phyloP scores from a whole-genome alignment of 2,888 invertebrate species.

The Perithous albicinctus region DNA sequence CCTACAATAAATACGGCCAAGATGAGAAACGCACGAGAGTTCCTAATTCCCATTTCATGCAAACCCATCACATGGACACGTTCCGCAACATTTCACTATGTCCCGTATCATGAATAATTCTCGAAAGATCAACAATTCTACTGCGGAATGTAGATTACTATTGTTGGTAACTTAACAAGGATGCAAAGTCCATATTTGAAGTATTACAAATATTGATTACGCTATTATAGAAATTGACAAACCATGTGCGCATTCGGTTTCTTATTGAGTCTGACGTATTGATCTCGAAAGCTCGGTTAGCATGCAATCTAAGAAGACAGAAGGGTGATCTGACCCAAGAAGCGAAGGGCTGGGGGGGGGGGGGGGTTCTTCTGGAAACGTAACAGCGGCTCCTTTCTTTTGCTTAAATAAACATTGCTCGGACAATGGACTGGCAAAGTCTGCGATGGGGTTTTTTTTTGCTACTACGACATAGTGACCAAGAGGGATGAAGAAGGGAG shows the following conservation, averaged over 20 bases:
- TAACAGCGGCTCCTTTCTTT: slow-evolving; percentile 77
- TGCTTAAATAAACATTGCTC: slow-evolving; percentile 83
- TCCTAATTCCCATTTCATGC: too few relatives aligned
- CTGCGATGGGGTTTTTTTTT: slow-evolving; percentile 32
- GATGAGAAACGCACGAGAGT: too few relatives aligned
- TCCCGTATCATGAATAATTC: too few relatives aligned
- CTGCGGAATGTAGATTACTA: neutral
- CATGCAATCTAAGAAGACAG: slow-evolving; percentile 71
- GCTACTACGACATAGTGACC: slow-evolving; percentile 31
- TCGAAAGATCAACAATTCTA: too few relatives aligned
- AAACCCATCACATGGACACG: too few relatives aligned
- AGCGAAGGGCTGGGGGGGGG: slow-evolving; percentile 27
- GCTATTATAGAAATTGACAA: too few relatives aligned
- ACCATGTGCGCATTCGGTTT: neutral
- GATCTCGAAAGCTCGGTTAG: slow-evolving; percentile 74
- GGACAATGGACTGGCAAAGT: slow-evolving; percentile 75
- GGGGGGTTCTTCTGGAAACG: slow-evolving; percentile 29
- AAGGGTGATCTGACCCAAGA: slow-evolving; percentile 57
- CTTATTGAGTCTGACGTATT: slow-evolving; percentile 68
- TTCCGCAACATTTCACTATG: too few relatives aligned
- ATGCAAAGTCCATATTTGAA: too few relatives aligned
- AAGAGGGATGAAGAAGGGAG: slow-evolving; percentile 56
- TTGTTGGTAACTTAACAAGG: too few relatives aligned
- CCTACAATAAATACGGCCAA: too few relatives aligned
- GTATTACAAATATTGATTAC: too few relatives aligned